Evolutionary conservation across 1,140 invertebrate genomes (phyloP), one percentile per base, ranked within the genome.

Genomic region (Lucilia cuprina): DNA sequence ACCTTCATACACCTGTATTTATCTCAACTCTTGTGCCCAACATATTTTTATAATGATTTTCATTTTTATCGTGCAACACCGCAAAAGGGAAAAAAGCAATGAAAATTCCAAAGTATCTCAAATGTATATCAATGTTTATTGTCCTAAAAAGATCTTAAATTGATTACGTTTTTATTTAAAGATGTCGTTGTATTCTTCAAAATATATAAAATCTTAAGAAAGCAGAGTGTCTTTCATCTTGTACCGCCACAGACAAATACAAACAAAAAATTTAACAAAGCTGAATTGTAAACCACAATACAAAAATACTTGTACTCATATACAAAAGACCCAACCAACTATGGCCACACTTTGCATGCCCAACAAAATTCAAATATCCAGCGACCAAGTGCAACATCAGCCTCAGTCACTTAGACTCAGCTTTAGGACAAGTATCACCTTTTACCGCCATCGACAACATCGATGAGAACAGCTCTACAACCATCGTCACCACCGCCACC

Each of bases 101-200:
- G 77, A 17, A 80, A 80, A 80, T 80, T 49, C 77, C 77, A 80
- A 19, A 70, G 5, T 80, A 80, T 80, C 77, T 80, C 21, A 12
- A 21, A 49, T 80, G 77, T 80, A 25, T 50, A 80, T 80, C 77
- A 80, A 80, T 80, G 77, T 80, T 78, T 80, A 80, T 80, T 49
- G 41, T 49, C 41, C 77, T 49, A 49, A 50, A 80, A 80, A 80
- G 77, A 80, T 80, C 41, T 80, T 80, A 80, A 80, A 80, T 80
- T 80, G 77, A 80, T 80, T 80, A 50, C 77, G 47, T 80, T 80
- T 80, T 80, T 49, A 50, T 80, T 80, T 49, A 25, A 80, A 80
- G 41, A 80, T 80, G 77, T 80, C 77, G n/a, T 80, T 80, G n/a
- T 47, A 25, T 49, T 49, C 41, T 49, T 49, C 21, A 70, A 70